Evolutionary conservation across 2,888 invertebrate genomes (phyloP).

Genomic region (Rhorus exstirpatorius): DNA sequence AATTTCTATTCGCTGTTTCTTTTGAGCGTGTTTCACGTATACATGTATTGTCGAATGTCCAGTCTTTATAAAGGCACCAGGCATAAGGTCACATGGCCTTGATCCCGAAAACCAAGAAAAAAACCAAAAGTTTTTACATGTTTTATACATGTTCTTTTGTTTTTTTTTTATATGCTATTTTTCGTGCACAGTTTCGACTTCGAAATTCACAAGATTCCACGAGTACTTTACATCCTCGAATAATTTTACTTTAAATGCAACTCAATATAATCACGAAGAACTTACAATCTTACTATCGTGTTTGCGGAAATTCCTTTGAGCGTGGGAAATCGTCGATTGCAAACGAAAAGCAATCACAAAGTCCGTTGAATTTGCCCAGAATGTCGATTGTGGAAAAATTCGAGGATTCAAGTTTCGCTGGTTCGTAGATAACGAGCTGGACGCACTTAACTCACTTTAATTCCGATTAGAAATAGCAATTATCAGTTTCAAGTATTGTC

Average conservation of each 20-base stretch:
- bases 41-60: background rate
- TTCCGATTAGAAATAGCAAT: constrained; percentile 4
- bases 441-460: background rate
- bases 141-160: too few species aligned
- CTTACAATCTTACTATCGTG: too few species aligned
- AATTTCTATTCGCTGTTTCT: constrained; percentile 8
- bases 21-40: background rate
- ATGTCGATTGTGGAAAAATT: background rate
- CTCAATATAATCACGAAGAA: background rate
- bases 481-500: background rate
- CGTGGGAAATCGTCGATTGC: background rate
- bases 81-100: constrained; percentile 49
- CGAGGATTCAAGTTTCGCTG: background rate
- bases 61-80: constrained; percentile 15
- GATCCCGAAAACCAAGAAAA: constrained; percentile 24
- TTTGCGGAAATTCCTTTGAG: background rate
- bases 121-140: background rate
- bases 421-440: background rate
- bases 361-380: too few species aligned
- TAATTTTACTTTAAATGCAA: background rate
- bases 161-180: too few species aligned
- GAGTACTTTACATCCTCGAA: background rate
- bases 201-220: background rate
- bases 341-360: background rate
- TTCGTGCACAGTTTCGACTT: background rate